phyloP scores from a whole-genome alignment of 2,888 invertebrate genomes.

The Drosophila mimica region DNA sequence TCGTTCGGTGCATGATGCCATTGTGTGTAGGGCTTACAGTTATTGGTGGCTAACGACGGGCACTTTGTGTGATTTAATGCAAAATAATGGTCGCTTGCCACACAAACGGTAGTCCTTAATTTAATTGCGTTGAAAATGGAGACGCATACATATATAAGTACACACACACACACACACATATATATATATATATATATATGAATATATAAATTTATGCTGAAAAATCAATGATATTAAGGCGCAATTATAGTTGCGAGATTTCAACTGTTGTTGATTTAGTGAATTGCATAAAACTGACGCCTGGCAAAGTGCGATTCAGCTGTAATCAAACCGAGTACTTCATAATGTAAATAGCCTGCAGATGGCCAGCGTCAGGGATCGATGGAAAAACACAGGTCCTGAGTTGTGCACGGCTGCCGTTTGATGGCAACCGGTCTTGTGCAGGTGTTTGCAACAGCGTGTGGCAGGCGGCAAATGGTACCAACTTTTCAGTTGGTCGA shows the following conservation, averaged over 20 bases:
- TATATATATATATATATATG: neutral
- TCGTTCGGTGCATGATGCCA: neutral
- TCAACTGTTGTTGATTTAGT: neutral
- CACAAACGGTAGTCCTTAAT: conserved; percentile 32
- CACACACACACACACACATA: neutral
- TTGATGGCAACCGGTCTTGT: neutral
- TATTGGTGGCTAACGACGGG: conserved; percentile 17
- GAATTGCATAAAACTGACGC: neutral
- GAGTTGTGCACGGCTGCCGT: neutral
- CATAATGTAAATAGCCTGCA: conserved; percentile 6
- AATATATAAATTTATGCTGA: neutral
- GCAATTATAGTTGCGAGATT: conserved; percentile 1
- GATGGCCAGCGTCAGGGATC: neutral
- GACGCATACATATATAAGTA: neutral
- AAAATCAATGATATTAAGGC: conserved; percentile 2
- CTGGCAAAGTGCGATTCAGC: neutral
- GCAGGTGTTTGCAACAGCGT: conserved; percentile 32
- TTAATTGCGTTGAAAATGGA: conserved; percentile 6
- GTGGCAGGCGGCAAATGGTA: conserved; percentile 34
- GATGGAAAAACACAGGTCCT: neutral
- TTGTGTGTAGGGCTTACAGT: conserved; percentile 4
- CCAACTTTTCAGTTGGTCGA: conserved; percentile 17
- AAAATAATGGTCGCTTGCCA: conserved; percentile 45
- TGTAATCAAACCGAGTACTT: neutral
- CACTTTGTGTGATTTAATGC: conserved; percentile 48